A percentile compares a stretch with the other conserved stretches of the same genome.
Conservation (phyloP, 2,797 vertebrate genomes). For the Aselliscus stoliczkanus region DNA sequence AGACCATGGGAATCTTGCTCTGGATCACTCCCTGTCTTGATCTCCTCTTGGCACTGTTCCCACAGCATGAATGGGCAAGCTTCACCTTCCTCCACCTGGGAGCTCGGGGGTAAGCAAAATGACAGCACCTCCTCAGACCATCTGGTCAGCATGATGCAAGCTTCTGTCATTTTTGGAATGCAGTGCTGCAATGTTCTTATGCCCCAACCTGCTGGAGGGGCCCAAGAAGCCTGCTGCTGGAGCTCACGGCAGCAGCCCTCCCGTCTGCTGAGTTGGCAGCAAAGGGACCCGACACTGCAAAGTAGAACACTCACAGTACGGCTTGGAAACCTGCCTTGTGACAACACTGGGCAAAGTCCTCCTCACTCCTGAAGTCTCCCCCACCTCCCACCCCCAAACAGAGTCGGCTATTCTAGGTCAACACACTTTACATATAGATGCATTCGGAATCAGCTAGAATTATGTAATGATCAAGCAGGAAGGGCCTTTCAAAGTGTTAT, state of each 20-base stretch:
- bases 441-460: constrained; percentile 42
- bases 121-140: background rate
- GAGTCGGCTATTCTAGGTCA: constrained; percentile 37
- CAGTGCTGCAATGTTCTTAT: background rate
- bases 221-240: background rate
- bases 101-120: background rate
- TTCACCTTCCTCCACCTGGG: background rate
- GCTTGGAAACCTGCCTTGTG: background rate
- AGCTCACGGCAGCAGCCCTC: background rate
- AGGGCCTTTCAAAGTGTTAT: constrained; percentile 1
- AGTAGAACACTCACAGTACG: background rate
- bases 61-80: background rate
- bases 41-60: background rate
- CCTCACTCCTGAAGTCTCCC: background rate
- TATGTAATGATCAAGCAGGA: constrained; percentile 38
- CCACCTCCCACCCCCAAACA: background rate
- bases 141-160: background rate
- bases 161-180: constrained; percentile 24
- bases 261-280: background rate
- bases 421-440: constrained; percentile 44
- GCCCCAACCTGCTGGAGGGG: background rate
- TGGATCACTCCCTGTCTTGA: background rate
- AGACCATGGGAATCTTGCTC: background rate
- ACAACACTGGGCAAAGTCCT: background rate
- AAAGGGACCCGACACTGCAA: background rate